phyloP scores from a whole-genome alignment of 2,888 invertebrate genomes.

The Callyntrura sp. region DNA sequence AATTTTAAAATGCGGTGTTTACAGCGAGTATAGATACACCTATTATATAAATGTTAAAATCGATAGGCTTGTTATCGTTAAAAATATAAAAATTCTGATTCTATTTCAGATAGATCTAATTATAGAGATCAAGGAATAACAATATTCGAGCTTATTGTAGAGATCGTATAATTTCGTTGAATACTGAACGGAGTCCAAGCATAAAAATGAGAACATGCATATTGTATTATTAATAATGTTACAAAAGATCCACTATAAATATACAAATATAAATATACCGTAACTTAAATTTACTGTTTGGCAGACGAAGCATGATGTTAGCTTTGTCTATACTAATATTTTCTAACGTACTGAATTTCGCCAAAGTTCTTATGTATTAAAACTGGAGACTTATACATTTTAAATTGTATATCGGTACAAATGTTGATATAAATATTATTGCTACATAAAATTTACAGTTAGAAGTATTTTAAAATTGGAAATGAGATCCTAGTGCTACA shows the following conservation, averaged over 20 bases:
- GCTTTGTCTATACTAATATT: too few species aligned
- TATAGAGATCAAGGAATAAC: constrained; percentile 1
- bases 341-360: too few species aligned
- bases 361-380: too few species aligned
- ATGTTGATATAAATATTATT: not conserved
- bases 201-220: not conserved
- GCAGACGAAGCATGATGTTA: not conserved
- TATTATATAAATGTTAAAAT: not conserved
- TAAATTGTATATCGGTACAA: too few species aligned
- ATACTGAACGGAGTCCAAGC: constrained; percentile 14
- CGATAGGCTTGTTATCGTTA: not conserved
- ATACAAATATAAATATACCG: not conserved
- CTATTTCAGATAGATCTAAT: constrained; percentile 14
- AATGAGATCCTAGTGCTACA: constrained; percentile 36
- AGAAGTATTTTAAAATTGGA: not conserved
- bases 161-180: constrained; percentile 28
- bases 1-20: not conserved
- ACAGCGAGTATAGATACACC: not conserved
- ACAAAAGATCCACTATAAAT: not conserved
- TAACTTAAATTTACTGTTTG: not conserved
- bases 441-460: not conserved
- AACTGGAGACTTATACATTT: too few species aligned
- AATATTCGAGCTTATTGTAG: not conserved
- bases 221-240: not conserved
- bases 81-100: constrained; percentile 1